Conservation (phyloP, 2,113 vertebrate genomes). For the Okapia johnstoni region DNA sequence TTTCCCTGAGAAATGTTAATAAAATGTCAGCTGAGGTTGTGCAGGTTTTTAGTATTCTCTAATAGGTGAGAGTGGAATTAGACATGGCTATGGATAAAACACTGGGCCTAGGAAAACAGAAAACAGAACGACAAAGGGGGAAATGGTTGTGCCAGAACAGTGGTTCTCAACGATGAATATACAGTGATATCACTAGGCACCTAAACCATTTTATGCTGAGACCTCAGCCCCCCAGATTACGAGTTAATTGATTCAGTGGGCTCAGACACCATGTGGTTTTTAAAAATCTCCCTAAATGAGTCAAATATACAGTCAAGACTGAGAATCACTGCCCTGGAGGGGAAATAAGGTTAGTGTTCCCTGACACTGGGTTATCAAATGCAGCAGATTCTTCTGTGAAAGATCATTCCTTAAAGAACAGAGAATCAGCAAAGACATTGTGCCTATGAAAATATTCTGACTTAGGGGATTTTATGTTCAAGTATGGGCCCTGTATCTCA, state of each 20-base stretch:
- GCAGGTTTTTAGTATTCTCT: not conserved
- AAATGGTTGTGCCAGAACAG: not conserved
- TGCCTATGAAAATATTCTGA: not conserved
- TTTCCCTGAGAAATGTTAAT: not conserved
- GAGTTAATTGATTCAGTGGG: not conserved
- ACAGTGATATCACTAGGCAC: not conserved
- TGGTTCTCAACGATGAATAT: not conserved
- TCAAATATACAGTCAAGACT: not conserved
- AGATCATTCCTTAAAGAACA: not conserved
- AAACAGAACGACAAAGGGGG: not conserved
- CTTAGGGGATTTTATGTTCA: not conserved
- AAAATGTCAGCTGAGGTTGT: not conserved
- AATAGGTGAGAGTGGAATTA: not conserved
- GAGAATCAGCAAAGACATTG: not conserved
- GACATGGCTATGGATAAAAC: not conserved
- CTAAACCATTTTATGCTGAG: not conserved
- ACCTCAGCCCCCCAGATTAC: not conserved
- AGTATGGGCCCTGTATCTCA: not conserved
- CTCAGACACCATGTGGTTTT: not conserved
- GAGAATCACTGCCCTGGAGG: not conserved
- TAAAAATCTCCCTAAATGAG: not conserved
- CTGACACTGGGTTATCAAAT: not conserved
- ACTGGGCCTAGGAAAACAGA: not conserved
- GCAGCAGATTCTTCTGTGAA: not conserved
- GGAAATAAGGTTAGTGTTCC: not conserved